phyloP scores from a whole-genome alignment of 2,888 invertebrate genomes.

The Brenthis daphne region DNA sequence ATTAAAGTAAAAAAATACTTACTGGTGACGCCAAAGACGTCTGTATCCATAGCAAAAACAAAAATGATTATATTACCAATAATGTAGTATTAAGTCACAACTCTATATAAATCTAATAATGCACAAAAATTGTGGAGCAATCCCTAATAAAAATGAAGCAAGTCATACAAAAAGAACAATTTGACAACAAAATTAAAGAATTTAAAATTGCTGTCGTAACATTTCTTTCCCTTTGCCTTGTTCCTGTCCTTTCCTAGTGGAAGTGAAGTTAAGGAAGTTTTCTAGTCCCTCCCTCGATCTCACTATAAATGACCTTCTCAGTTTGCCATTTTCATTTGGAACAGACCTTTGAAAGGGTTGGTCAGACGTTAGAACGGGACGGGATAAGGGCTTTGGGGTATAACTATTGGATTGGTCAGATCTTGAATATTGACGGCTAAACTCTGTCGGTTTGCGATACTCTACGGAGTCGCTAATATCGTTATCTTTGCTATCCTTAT shows the following conservation, averaged over 20 bases:
- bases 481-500: conserved; percentile 41
- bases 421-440: conserved; percentile 56
- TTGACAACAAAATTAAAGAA: conserved; percentile 15
- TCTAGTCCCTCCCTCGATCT: conserved; percentile 74
- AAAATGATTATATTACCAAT: conserved; percentile 27
- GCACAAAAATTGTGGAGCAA: conserved; percentile 31
- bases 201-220: conserved; percentile 47
- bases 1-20: conserved; percentile 28
- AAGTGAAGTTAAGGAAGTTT: conserved; percentile 65
- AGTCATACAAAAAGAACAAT: not conserved
- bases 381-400: conserved; percentile 46
- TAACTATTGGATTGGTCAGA: conserved; percentile 48
- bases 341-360: conserved; percentile 61
- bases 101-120: not conserved
- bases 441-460: conserved; percentile 53
- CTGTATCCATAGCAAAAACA: conserved; percentile 34
- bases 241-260: conserved; percentile 61
- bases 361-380: conserved; percentile 55
- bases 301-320: conserved; percentile 73
- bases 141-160: conserved; percentile 22
- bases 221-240: conserved; percentile 59
- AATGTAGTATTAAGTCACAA: not conserved
- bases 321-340: conserved; percentile 64
- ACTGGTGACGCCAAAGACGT: conserved; percentile 35
- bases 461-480: conserved; percentile 51